A percentile compares a stretch with the other conserved stretches of the same genome.
Evolutionary conservation across 35 echinoderm and acorn worm species (phyloP).

Genomic region (Patiria miniata): DNA sequence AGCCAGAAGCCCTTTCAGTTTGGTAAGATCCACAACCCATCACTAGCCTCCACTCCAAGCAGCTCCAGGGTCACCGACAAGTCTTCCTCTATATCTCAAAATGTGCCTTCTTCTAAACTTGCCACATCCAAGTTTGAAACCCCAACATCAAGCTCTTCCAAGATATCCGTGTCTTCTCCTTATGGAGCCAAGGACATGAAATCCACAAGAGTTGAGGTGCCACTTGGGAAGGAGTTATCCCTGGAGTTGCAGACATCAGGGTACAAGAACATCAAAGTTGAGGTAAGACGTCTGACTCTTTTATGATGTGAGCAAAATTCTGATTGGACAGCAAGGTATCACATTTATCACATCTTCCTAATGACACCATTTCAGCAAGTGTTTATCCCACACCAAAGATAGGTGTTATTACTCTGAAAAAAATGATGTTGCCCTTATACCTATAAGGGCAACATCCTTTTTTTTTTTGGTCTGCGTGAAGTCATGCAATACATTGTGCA

Average conservation of each 20-base stretch:
- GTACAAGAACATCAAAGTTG: neutral
- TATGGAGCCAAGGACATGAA: neutral
- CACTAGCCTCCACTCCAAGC: neutral
- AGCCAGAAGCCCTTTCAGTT: constrained; percentile 1
- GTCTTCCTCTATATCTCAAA: neutral
- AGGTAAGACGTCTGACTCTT: neutral
- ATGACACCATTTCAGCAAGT: too few relatives aligned
- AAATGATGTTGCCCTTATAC: too few relatives aligned
- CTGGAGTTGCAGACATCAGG: neutral
- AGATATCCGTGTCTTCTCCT: neutral
- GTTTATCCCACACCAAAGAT: too few relatives aligned
- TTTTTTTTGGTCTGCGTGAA: too few relatives aligned
- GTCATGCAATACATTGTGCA: too few relatives aligned
- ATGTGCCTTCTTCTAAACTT: neutral
- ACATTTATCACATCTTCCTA: too few relatives aligned
- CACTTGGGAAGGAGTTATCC: neutral
- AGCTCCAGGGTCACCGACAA: neutral
- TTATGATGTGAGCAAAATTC: too few relatives aligned
- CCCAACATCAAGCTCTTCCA: neutral
- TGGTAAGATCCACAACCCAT: neutral
- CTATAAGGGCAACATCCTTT: too few relatives aligned
- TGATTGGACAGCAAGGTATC: too few relatives aligned
- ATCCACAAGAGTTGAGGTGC: neutral
- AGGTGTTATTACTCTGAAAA: too few relatives aligned
- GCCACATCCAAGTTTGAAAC: neutral